Evolutionary conservation across 64 coral and sea anemone species (phyloP), one percentile per base, ranked within the genome.

Genomic region (Pocillopora damicornis): DNA sequence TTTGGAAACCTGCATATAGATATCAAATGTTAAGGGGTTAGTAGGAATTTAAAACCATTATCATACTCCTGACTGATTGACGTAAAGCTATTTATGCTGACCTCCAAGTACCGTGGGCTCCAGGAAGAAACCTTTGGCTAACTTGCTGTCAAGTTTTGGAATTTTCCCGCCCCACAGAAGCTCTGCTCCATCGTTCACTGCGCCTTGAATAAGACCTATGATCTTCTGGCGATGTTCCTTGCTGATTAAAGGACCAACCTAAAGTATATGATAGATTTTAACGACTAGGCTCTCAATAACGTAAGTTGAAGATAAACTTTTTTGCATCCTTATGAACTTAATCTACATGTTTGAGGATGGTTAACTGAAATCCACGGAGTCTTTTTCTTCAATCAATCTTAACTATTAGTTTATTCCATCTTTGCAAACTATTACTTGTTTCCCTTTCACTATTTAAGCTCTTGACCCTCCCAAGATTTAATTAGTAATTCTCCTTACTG

Each of bases 131-230:
- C 89, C 89, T 64, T 77, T 90, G 65, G 76, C 80, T 36, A 90
- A 74, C 71, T 90, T 90, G 65, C 89, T 85, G 79, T 90, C 89
- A 18, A 90, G 73, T 61, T 90, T 90, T 56, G 89, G 89, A 61
- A 85, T 63, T 76, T 85, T 85, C 11, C 79, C 89, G 14, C 89
- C 89, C 11, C 80, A 85, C 13, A 90, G 18, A 10, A 90, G 15
- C 11, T 73, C 80, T 17, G 89, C 89, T 12, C 89, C 89, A 59
- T 90, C 89, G 18, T 90, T 90, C 56, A 90, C 80, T 75, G 89
- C 89, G 4, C 89, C 89, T 85, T 90, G 89, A 18, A 90, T 85
- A 75, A 72, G 63, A 0, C 51, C 23, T 38, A 85, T 18, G 1
- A 90, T 74, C 56, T 63, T 90, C 60, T 90, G 89, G 13, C 80